Percentiles rank a stretch among this genome's conserved stretches.
Evolutionary conservation across 1,140 invertebrate genomes (phyloP).

Genomic region (Calycopis cecrops): DNA sequence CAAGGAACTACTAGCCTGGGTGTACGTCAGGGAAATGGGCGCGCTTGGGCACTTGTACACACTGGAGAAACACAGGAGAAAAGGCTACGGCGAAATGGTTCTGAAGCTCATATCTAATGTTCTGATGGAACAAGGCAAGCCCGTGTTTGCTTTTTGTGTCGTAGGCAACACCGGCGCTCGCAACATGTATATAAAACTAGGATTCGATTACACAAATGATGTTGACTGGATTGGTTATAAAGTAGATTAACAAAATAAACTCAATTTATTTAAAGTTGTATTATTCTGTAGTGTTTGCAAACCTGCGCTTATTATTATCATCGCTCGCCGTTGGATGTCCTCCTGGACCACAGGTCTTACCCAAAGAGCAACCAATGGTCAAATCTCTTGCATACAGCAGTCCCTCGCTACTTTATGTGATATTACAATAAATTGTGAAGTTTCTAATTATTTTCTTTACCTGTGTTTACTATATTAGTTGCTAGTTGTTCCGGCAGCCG

Average conservation of each 20-base stretch:
- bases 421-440: too few species aligned
- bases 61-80: conserved; percentile 36
- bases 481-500: too few species aligned
- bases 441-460: too few species aligned
- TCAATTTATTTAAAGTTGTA: not conserved
- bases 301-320: too few species aligned
- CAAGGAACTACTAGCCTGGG: conserved; percentile 35
- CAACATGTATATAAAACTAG: conserved; percentile 39
- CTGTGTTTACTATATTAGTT: too few species aligned
- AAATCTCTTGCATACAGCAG: too few species aligned
- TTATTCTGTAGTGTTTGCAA: not conserved
- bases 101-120: conserved; percentile 38
- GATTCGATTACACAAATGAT: conserved; percentile 25
- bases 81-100: conserved; percentile 35
- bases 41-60: conserved; percentile 38
- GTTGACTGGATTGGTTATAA: conserved; percentile 28
- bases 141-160: conserved; percentile 34
- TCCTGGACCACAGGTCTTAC: too few species aligned
- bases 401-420: too few species aligned
- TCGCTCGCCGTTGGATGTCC: too few species aligned
- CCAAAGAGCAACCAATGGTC: too few species aligned
- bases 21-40: conserved; percentile 37
- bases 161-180: conserved; percentile 30
- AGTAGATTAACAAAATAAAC: not conserved
- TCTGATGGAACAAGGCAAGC: conserved; percentile 28